phyloP scores from a whole-genome alignment of 2,888 invertebrate genomes.

The Aphidius colemani region DNA sequence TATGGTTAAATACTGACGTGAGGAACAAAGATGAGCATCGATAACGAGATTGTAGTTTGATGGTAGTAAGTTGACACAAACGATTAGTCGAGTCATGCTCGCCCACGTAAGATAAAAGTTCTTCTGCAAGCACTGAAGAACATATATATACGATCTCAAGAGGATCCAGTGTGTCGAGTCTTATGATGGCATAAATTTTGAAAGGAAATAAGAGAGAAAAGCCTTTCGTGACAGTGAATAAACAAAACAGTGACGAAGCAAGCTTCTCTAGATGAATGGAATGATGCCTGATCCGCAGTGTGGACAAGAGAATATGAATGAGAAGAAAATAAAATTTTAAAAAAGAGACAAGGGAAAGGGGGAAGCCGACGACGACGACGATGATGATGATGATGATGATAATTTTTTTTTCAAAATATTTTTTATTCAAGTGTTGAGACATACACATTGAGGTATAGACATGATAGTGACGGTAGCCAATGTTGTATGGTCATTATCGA shows the following conservation, averaged over 20 bases:
- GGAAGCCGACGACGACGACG: too few relatives aligned
- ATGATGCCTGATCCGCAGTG: neutral
- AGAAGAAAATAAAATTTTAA: neutral
- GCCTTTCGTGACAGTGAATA: neutral
- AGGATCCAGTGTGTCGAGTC: slow-evolving; percentile 44
- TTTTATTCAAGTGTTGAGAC: slow-evolving; percentile 35
- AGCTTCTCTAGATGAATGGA: neutral
- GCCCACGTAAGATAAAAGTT: slow-evolving; percentile 45
- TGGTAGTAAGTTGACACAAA: slow-evolving; percentile 8
- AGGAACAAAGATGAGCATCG: slow-evolving; percentile 17
- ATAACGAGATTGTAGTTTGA: slow-evolving; percentile 15
- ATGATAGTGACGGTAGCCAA: slow-evolving; percentile 44
- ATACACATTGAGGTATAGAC: slow-evolving; percentile 29
- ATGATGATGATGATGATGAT: neutral
- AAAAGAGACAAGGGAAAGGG: too few relatives aligned
- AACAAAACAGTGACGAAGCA: too few relatives aligned
- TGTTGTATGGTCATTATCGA: slow-evolving; percentile 41
- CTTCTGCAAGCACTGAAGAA: slow-evolving; percentile 43
- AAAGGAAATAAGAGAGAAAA: neutral
- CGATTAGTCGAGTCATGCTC: slow-evolving; percentile 43
- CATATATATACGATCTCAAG: slow-evolving; percentile 54
- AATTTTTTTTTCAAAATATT: too few relatives aligned
- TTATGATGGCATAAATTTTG: slow-evolving; percentile 7
- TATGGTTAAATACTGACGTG: neutral
- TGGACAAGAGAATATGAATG: neutral